Evolutionary conservation across 2,113 vertebrate species (phyloP).

Genomic region (Zosterops pallidus): DNA sequence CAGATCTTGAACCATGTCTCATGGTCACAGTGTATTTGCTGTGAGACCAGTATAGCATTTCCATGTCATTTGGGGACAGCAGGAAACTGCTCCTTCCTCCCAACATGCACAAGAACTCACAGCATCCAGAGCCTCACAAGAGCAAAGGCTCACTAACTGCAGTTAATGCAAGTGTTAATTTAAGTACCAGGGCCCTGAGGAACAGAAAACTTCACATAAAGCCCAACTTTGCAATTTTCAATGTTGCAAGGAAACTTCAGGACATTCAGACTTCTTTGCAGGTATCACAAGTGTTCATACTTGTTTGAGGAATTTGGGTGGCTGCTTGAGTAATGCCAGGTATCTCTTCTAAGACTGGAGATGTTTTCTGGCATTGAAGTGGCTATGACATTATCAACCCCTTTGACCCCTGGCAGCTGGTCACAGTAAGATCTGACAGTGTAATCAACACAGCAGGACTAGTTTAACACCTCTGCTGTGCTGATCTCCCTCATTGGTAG

Average conservation of each 20-base stretch:
- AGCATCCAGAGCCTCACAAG: not conserved
- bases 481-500: not conserved
- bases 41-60: not conserved
- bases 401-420: not conserved
- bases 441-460: not conserved
- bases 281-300: not conserved
- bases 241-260: not conserved
- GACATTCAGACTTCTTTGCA: not conserved
- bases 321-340: not conserved
- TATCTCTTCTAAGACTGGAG: not conserved
- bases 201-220: not conserved
- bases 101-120: not conserved
- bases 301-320: not conserved
- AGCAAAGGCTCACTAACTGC: not conserved
- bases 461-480: not conserved
- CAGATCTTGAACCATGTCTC: not conserved
- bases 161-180: not conserved
- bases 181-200: not conserved
- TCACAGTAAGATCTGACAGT: not conserved
- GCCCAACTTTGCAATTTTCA: not conserved
- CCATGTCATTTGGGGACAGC: not conserved
- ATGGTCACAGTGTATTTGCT: rapidly evolving
- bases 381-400: not conserved
- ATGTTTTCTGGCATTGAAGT: not conserved
- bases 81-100: not conserved